phyloP scores from a whole-genome alignment of 2,113 vertebrate species.

The Gambusia affinis region DNA sequence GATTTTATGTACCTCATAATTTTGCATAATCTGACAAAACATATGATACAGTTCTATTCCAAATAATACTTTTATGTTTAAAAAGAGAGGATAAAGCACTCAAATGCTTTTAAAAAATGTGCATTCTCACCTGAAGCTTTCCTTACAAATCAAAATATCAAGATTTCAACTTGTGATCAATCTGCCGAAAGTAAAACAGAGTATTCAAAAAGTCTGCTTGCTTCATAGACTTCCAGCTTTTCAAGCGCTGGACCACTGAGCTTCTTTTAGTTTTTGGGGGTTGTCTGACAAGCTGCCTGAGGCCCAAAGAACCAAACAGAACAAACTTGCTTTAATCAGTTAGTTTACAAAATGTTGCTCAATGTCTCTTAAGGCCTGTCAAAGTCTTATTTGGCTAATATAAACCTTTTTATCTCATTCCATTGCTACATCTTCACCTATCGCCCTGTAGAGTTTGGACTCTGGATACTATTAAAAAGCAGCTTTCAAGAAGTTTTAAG shows the following conservation, averaged over 20 bases:
- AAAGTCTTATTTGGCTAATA: neutral
- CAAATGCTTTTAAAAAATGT: neutral
- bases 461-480: neutral
- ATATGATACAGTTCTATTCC: too few relatives aligned
- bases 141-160: neutral
- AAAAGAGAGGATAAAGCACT: neutral
- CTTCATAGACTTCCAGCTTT: too few relatives aligned
- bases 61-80: neutral
- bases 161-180: neutral
- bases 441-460: neutral
- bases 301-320: neutral
- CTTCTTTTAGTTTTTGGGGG: too few relatives aligned
- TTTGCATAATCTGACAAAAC: neutral
- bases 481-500: neutral
- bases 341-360: neutral
- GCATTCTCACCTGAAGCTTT: neutral
- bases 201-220: neutral
- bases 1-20: slow-evolving; percentile 1
- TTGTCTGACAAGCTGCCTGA: neutral
- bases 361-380: neutral
- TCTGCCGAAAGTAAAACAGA: neutral
- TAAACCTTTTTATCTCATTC: neutral
- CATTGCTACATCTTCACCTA: neutral
- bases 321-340: neutral
- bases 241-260: too few relatives aligned